Conservation (phyloP, 1,140 invertebrate species). For the Drosophila sp. region DNA sequence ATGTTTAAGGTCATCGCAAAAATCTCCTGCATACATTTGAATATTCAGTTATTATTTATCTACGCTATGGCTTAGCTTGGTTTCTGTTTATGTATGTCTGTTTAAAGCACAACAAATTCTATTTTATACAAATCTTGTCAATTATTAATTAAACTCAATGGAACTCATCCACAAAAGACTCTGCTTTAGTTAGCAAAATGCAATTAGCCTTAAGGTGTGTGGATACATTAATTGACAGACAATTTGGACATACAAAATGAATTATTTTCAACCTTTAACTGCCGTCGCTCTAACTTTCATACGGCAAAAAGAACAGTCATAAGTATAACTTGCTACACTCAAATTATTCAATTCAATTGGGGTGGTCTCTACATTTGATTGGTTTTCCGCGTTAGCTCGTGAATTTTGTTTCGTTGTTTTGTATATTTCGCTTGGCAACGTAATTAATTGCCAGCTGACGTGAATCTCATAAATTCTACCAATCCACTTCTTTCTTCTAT, state of each 20-base stretch:
- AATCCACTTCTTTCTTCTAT: background rate
- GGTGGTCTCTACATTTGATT: background rate
- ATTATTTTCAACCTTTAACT: background rate
- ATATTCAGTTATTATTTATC: too few relatives aligned
- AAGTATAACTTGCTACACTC: background rate
- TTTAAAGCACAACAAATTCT: too few relatives aligned
- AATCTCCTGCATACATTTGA: too few relatives aligned
- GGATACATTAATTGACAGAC: background rate
- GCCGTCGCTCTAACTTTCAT: background rate
- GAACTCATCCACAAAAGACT: background rate
- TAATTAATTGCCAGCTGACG: constrained; percentile 71
- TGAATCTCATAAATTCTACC: constrained; percentile 52
- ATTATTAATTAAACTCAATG: background rate
- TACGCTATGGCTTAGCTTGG: too few relatives aligned
- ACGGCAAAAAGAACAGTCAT: background rate
- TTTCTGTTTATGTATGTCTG: too few relatives aligned
- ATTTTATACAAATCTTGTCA: background rate
- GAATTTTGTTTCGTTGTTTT: background rate
- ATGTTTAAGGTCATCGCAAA: too few relatives aligned
- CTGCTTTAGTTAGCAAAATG: too few relatives aligned
- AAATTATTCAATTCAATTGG: background rate
- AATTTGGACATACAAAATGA: background rate
- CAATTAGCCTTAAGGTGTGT: background rate
- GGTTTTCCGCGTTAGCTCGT: background rate
- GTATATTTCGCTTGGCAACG: constrained; percentile 33